phyloP scores from a whole-genome alignment of 2,888 invertebrate species.

The Eucriotettix oculatus region DNA sequence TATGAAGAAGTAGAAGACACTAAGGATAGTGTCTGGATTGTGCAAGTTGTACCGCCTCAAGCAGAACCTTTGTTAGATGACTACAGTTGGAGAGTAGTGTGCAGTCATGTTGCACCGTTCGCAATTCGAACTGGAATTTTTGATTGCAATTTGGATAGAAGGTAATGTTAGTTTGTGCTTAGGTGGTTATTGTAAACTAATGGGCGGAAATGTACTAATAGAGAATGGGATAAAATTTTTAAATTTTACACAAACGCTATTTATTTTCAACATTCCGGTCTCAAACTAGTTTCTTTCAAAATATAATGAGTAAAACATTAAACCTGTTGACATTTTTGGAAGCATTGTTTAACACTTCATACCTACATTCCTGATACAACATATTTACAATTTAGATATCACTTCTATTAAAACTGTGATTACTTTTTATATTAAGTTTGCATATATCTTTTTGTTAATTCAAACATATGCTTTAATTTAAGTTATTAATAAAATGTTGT shows the following conservation, averaged over 20 bases:
- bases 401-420: too few relatives aligned
- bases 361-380: too few relatives aligned
- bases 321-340: too few relatives aligned
- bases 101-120: slow-evolving; percentile 26
- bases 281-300: not conserved
- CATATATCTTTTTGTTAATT: too few relatives aligned
- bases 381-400: too few relatives aligned
- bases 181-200: slow-evolving; percentile 25
- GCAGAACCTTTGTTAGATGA: slow-evolving; percentile 19
- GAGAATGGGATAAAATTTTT: not conserved
- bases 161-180: slow-evolving; percentile 23
- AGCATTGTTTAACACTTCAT: too few relatives aligned
- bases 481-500: too few relatives aligned
- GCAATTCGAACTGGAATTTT: slow-evolving; percentile 30
- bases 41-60: slow-evolving; percentile 25
- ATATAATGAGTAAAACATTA: too few relatives aligned
- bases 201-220: too few relatives aligned
- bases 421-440: too few relatives aligned
- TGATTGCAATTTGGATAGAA: slow-evolving; percentile 27
- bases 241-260: not conserved
- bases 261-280: not conserved
- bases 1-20: slow-evolving; percentile 30
- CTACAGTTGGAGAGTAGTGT: slow-evolving; percentile 25
- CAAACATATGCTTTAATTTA: too few relatives aligned
- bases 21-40: slow-evolving; percentile 35